phyloP scores from a whole-genome alignment of 2,113 vertebrate species.

The Notechis scutatus region DNA sequence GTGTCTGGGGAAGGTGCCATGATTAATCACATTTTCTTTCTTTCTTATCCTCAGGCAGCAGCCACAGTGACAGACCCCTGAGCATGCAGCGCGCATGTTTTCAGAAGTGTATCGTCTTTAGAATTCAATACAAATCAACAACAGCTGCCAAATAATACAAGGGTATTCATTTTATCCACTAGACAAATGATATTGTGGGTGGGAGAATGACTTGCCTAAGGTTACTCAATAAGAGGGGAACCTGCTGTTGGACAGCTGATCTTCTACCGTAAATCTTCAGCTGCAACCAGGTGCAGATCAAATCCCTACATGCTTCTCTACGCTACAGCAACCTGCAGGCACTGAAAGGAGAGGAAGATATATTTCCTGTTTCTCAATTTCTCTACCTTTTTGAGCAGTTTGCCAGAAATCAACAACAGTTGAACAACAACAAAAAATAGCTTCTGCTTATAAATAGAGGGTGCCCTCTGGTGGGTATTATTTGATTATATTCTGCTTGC shows the following conservation, averaged over 20 bases:
- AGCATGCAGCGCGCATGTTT: background rate
- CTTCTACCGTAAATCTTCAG: background rate
- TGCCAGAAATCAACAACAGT: background rate
- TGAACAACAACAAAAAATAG: background rate
- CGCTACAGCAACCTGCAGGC: background rate
- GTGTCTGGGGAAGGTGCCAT: background rate
- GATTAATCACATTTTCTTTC: background rate
- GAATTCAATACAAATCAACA: background rate
- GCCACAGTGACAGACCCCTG: background rate
- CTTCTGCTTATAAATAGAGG: background rate
- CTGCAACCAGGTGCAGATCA: background rate
- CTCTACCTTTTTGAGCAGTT: background rate
- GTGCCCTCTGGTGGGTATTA: slow-evolving; percentile 23
- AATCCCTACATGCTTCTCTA: background rate
- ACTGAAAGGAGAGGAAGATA: no score
- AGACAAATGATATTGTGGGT: background rate
- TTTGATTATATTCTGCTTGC: background rate
- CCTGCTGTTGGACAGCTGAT: background rate
- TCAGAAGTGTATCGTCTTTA: background rate
- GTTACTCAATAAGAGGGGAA: background rate
- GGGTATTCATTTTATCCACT: background rate
- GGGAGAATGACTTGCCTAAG: background rate
- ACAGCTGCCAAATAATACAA: background rate
- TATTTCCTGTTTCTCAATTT: background rate
- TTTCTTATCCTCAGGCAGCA: background rate